These are phyloP conservation scores for Corythornis vintsioides DNA, from an alignment of 2,113 vertebrate genomes.

Conservation along the genomic window DNA sequence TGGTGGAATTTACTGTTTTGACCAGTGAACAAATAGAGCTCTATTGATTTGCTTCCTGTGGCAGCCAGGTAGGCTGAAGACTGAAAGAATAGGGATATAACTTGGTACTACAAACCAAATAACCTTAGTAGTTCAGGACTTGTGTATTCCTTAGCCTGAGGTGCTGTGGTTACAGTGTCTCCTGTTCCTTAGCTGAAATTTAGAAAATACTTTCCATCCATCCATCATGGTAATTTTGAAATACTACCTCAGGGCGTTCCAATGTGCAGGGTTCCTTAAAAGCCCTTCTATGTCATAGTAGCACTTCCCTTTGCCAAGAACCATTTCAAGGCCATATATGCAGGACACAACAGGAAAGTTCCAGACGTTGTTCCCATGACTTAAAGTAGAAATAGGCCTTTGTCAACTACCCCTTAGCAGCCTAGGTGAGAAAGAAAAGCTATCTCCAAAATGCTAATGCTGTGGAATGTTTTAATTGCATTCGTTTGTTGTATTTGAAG, in stretches of 20 bases:
- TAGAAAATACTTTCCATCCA: not conserved
- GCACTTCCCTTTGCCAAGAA: not conserved
- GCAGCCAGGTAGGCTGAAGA: not conserved
- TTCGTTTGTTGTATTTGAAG: not conserved
- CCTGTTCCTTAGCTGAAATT: not conserved
- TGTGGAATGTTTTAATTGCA: not conserved
- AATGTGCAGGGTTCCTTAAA: not conserved
- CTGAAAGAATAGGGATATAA: not conserved
- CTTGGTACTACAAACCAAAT: not conserved
- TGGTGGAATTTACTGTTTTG: not conserved
- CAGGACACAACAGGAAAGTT: not conserved
- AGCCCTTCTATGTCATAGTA: not conserved
- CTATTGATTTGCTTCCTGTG: not conserved
- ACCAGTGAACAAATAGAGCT: not conserved
- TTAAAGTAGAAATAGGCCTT: not conserved
- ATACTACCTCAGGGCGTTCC: not conserved
- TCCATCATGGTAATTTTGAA: not conserved
- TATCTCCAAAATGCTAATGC: not conserved
- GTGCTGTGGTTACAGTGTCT: not conserved
- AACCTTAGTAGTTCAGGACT: not conserved
- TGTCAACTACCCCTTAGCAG: not conserved
- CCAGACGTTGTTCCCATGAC: rapidly evolving
- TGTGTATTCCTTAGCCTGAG: not conserved
- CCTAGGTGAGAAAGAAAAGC: no score
- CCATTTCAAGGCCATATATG: not conserved